A percentile compares a stretch with the other conserved stretches of the same genome.
These are phyloP conservation scores for Danio aesculapii DNA, from an alignment of 2,797 vertebrate genomes.

Conservation along the genomic window DNA sequence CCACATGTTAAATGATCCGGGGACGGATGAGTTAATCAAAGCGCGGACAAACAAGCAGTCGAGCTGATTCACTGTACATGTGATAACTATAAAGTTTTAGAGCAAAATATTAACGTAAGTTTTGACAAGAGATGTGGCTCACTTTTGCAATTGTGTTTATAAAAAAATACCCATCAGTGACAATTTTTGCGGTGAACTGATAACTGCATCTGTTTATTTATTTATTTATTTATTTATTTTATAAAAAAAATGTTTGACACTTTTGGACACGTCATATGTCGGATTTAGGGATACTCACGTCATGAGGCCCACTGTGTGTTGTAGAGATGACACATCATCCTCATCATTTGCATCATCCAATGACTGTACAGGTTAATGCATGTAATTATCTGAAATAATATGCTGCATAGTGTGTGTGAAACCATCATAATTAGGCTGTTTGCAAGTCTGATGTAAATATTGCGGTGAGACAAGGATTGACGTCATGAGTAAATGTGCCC, in stretches of 20 bases:
- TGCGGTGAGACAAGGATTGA: background rate
- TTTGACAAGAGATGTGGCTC: background rate
- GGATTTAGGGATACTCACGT: too few species aligned
- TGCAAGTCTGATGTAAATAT: constrained; percentile 1
- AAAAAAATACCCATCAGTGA: background rate
- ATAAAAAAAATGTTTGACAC: too few species aligned
- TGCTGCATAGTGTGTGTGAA: background rate
- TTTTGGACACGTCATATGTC: too few species aligned
- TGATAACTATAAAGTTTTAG: background rate
- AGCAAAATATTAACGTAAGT: background rate
- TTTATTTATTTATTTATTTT: too few species aligned
- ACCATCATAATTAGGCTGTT: constrained; percentile 3
- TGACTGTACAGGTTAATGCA: background rate
- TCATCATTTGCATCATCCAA: background rate
- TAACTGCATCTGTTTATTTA: too few species aligned
- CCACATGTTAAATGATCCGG: constrained; percentile 35
- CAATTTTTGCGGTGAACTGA: too few species aligned
- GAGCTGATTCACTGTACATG: constrained; percentile 15
- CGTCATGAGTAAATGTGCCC: background rate
- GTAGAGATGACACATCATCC: background rate
- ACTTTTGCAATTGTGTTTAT: background rate
- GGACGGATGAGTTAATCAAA: constrained; percentile 43
- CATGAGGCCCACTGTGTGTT: background rate
- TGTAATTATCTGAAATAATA: background rate
- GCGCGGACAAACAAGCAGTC: constrained; percentile 14